phyloP scores from a whole-genome alignment of 2,888 invertebrate species.

The Cerastis rubricosa region DNA sequence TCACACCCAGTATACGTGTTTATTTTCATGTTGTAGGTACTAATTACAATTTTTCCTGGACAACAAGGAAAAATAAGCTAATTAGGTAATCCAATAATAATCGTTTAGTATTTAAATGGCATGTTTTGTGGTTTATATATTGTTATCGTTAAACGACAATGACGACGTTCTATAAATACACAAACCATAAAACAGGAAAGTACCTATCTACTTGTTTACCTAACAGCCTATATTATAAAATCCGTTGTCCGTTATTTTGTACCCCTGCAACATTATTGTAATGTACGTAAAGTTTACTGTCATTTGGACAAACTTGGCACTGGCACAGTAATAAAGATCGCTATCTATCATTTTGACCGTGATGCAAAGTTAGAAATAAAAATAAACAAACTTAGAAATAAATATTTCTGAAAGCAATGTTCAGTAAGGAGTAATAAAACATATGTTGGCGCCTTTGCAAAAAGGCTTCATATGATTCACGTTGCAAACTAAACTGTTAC shows the following conservation, averaged over 20 bases:
- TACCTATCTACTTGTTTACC: background rate
- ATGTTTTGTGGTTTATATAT: background rate
- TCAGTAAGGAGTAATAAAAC: too few relatives aligned
- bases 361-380: too few relatives aligned
- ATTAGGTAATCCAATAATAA: background rate
- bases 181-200: conserved; percentile 20
- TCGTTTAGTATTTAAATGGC: background rate
- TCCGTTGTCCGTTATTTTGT: background rate
- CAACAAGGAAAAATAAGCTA: conserved; percentile 2
- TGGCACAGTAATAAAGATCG: too few relatives aligned
- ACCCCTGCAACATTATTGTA: background rate
- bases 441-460: too few relatives aligned
- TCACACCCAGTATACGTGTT: background rate
- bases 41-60: background rate
- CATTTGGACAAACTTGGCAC: too few relatives aligned
- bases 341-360: too few relatives aligned
- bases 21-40: background rate
- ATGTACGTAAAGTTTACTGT: too few relatives aligned
- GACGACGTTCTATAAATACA: background rate
- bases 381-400: too few relatives aligned
- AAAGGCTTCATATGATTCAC: too few relatives aligned
- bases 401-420: too few relatives aligned
- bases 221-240: background rate
- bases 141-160: conserved; percentile 7
- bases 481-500: too few relatives aligned